These are phyloP conservation scores for Neomorphus geoffroyi DNA, from an alignment of 2,797 vertebrate species.

Conservation along the genomic window DNA sequence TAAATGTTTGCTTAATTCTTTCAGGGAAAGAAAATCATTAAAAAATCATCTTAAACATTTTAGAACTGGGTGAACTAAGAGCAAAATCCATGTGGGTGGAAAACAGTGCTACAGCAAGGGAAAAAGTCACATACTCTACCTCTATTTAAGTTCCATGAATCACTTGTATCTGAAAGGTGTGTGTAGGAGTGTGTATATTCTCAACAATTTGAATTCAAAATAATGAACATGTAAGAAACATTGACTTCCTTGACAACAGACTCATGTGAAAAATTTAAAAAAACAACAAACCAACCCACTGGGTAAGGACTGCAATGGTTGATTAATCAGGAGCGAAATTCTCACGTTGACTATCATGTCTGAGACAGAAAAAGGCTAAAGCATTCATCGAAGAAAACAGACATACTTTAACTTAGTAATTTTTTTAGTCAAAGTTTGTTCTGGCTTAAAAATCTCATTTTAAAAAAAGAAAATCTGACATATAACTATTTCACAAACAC, in stretches of 20 bases:
- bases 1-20: not conserved
- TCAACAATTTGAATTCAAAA: not conserved
- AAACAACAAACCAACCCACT: not conserved
- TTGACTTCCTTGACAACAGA: not conserved
- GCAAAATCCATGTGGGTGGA: not conserved
- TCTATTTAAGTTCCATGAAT: not conserved
- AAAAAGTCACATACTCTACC: not conserved
- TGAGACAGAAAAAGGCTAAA: constrained; percentile 14
- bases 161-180: not conserved
- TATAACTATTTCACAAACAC: not conserved
- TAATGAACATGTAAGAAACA: not conserved
- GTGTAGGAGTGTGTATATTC: not conserved
- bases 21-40: not conserved
- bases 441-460: not conserved
- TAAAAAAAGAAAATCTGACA: not conserved
- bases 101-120: not conserved
- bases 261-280: not conserved
- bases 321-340: constrained; percentile 8
- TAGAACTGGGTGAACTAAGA: not conserved
- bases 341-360: not conserved
- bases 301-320: not conserved
- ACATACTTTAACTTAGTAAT: not conserved
- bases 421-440: not conserved
- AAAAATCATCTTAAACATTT: not conserved
- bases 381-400: not conserved